Evolutionary conservation across 2,113 vertebrate genomes (phyloP).

Genomic region (Tragelaphus buxtoni): DNA sequence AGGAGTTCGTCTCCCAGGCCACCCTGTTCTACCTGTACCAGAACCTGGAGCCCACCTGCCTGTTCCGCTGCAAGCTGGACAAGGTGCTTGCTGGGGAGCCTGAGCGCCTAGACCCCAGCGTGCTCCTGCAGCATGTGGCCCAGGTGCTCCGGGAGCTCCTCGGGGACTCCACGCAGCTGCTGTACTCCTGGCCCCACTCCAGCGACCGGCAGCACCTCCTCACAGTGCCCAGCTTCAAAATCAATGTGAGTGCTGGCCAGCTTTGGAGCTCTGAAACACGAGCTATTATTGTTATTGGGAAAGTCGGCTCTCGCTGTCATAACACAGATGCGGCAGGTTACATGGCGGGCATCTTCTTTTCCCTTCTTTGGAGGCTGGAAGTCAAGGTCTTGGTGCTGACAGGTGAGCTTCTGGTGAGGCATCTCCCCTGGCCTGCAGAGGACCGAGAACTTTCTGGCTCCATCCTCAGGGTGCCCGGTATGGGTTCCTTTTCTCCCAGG

Average conservation of each 20-base stretch:
- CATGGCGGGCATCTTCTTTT: accelerated
- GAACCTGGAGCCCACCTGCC: conserved; percentile 84
- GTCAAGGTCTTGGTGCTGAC: accelerated
- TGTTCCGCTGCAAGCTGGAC: conserved; percentile 87
- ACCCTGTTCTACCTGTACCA: conserved; percentile 87
- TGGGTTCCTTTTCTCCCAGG: neutral
- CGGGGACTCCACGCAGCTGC: conserved; percentile 86
- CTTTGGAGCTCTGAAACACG: neutral
- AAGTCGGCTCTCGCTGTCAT: too few species aligned
- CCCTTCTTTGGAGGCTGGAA: neutral
- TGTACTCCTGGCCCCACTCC: conserved; percentile 81
- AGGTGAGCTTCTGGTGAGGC: neutral
- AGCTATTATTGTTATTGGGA: neutral
- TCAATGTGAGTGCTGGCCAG: conserved; percentile 66
- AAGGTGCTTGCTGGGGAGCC: conserved; percentile 81
- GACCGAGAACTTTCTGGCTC: accelerated
- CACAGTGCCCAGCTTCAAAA: conserved; percentile 71
- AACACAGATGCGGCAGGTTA: accelerated
- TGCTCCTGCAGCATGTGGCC: conserved; percentile 86
- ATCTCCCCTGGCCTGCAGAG: neutral
- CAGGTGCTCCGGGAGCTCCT: conserved; percentile 89
- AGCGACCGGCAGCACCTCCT: conserved; percentile 68
- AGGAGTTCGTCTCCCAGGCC: conserved; percentile 86
- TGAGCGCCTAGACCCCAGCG: neutral
- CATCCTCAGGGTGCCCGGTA: neutral